A percentile compares a stretch with the other conserved stretches of the same genome.
Evolutionary conservation across 2,113 vertebrate genomes (phyloP).

Genomic region (Bothrops jararaca): DNA sequence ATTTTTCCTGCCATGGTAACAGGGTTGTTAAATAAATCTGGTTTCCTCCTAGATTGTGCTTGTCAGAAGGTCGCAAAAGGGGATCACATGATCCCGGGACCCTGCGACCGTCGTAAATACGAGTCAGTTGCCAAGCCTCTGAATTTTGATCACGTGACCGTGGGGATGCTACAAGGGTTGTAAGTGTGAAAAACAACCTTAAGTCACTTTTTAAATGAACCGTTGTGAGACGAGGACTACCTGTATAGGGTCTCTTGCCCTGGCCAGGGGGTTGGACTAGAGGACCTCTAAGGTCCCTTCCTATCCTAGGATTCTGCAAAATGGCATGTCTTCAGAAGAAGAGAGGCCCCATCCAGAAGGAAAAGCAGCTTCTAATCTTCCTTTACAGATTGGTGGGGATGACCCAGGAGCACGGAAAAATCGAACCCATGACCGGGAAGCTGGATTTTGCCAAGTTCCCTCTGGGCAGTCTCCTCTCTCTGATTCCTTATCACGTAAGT

Average conservation of each 20-base stretch:
- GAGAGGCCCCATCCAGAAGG: background rate
- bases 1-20: no score
- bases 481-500: conserved; percentile 84
- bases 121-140: background rate
- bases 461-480: conserved; percentile 69
- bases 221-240: background rate
- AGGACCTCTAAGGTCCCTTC: background rate
- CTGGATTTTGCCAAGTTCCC: conserved; percentile 76
- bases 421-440: conserved; percentile 70
- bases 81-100: no score
- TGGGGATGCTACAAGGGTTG: background rate
- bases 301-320: background rate
- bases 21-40: no score
- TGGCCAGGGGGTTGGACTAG: background rate
- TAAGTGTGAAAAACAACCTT: no score
- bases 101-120: background rate
- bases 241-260: background rate
- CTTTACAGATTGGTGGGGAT: conserved; percentile 73
- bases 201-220: background rate
- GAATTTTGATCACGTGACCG: background rate
- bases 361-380: background rate
- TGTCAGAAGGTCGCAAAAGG: no score
- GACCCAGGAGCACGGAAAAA: conserved; percentile 82
- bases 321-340: background rate
- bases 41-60: no score